Evolutionary conservation across 2,888 invertebrate genomes (phyloP).

Genomic region (Drosophila putrida): DNA sequence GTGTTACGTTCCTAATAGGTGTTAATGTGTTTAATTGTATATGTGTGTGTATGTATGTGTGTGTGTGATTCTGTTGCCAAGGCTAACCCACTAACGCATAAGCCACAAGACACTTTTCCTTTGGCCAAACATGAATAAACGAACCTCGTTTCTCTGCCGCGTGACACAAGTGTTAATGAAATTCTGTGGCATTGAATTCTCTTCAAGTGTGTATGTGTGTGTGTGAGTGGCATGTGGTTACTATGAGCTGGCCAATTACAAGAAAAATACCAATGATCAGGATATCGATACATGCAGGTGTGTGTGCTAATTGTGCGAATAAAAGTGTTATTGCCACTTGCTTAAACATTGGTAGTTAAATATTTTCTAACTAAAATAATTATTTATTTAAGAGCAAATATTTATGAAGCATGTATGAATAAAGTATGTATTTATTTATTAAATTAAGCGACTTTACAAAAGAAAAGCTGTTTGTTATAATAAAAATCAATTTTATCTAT

Average conservation of each 20-base stretch:
- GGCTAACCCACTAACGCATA: constrained; percentile 11
- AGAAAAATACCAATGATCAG: constrained; percentile 10
- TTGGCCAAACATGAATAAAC: constrained; percentile 32
- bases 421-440: too few species aligned
- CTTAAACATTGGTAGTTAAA: not conserved
- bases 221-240: constrained; percentile 2
- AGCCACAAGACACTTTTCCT: constrained; percentile 15
- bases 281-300: constrained; percentile 15
- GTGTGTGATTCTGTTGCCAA: constrained; percentile 24
- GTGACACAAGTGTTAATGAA: constrained; percentile 43
- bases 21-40: constrained; percentile 72
- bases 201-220: not conserved
- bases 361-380: too few species aligned
- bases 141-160: constrained; percentile 24
- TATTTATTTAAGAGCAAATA: too few species aligned
- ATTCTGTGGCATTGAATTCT: constrained; percentile 15
- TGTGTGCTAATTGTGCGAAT: constrained; percentile 7
- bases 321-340: constrained; percentile 5
- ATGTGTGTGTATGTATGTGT: constrained; percentile 19
- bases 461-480: too few species aligned
- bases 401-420: too few species aligned
- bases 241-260: constrained; percentile 14
- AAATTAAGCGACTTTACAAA: too few species aligned
- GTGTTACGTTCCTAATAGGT: constrained; percentile 64
- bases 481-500: too few species aligned